Evolutionary conservation across 2,888 invertebrate genomes (phyloP).

Genomic region (Plusia festucae): DNA sequence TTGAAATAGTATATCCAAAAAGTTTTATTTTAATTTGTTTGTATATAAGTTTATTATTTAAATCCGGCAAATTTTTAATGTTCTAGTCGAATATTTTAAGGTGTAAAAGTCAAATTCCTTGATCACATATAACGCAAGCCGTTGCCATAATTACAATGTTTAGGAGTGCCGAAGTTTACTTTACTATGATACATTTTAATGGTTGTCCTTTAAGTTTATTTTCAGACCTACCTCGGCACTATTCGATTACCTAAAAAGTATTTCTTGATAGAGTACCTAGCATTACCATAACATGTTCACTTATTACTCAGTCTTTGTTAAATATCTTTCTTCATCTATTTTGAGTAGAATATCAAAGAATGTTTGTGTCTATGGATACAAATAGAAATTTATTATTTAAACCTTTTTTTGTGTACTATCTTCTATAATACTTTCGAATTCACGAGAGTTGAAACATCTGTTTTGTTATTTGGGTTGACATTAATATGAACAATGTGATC

Average conservation of each 20-base stretch:
- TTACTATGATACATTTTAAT: not conserved
- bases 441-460: not conserved
- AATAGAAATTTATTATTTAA: not conserved
- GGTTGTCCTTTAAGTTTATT: not conserved
- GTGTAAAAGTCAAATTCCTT: slow-evolving; percentile 26
- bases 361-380: too few relatives aligned
- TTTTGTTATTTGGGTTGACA: not conserved
- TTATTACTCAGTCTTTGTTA: slow-evolving; percentile 3
- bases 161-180: not conserved
- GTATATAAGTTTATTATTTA: too few relatives aligned
- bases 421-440: not conserved
- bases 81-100: slow-evolving; percentile 33
- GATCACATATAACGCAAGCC: slow-evolving; percentile 14
- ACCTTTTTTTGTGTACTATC: not conserved
- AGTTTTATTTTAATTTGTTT: too few relatives aligned
- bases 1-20: too few relatives aligned
- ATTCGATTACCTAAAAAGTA: not conserved
- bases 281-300: not conserved
- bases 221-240: not conserved
- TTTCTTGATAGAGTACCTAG: slow-evolving; percentile 1
- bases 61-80: slow-evolving; percentile 14
- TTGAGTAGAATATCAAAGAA: not conserved
- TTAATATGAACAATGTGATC: not conserved
- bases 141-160: not conserved
- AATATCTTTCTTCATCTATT: not conserved